Conservation (phyloP, 2,888 invertebrate species). For the Caradrina kadenii region DNA sequence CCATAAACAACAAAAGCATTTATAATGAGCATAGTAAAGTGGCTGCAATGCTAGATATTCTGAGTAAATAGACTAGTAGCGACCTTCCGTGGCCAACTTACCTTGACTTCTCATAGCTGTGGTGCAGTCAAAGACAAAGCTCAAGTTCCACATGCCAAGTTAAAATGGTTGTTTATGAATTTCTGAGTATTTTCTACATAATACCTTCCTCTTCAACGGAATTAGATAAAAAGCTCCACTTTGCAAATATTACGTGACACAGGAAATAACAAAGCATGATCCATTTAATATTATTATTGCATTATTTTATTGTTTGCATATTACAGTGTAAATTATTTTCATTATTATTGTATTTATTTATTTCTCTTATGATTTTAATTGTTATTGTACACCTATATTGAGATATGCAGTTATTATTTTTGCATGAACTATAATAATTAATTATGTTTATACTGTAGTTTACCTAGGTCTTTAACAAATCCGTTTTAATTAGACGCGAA, state of each 20-base stretch:
- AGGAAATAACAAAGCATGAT: conserved; percentile 47
- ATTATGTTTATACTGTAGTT: neutral
- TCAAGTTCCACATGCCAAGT: neutral
- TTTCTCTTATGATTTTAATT: conserved; percentile 28
- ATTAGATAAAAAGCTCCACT: conserved; percentile 53
- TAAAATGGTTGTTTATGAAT: conserved; percentile 11
- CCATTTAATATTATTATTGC: conserved; percentile 11
- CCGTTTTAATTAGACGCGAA: neutral
- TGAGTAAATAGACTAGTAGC: neutral
- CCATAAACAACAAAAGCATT: conserved; percentile 35
- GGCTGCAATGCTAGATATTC: conserved; percentile 14
- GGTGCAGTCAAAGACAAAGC: neutral
- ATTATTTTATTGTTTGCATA: conserved; percentile 18
- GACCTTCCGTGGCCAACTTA: conserved; percentile 30
- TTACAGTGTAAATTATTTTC: neutral
- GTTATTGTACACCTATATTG: conserved; percentile 19
- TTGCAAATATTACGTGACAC: conserved; percentile 31
- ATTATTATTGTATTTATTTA: conserved; percentile 17
- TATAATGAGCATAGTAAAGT: conserved; percentile 31
- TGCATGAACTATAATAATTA: neutral
- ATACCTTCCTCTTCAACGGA: conserved; percentile 44
- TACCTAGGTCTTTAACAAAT: neutral
- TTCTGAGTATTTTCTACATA: conserved; percentile 43
- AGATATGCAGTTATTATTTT: neutral
- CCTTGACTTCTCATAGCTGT: neutral